Evolutionary conservation across 2,797 vertebrate genomes (phyloP).

Genomic region (Cuniculus paca): DNA sequence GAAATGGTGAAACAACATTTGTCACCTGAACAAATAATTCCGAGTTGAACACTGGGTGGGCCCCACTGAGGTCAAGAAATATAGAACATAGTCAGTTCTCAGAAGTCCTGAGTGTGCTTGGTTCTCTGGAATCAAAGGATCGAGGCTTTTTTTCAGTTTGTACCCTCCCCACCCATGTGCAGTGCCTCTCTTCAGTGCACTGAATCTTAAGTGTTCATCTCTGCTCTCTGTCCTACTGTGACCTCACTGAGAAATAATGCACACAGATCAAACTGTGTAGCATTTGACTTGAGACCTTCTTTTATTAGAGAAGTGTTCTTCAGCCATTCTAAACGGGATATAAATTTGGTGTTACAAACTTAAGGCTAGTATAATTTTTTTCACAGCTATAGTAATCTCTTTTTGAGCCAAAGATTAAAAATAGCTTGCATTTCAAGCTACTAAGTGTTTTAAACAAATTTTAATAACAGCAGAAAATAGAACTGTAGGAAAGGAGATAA

Average conservation of each 20-base stretch:
- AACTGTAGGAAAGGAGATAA: background rate
- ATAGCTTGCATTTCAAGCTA: constrained; percentile 35
- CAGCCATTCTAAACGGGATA: background rate
- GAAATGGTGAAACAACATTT: background rate
- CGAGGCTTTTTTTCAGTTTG: background rate
- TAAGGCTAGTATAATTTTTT: constrained; percentile 31
- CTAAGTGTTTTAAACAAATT: constrained; percentile 20
- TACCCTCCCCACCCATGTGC: background rate
- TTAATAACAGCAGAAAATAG: constrained; percentile 2
- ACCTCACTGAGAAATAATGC: background rate
- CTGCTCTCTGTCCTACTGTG: background rate
- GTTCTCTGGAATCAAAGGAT: background rate
- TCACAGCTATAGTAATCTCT: background rate
- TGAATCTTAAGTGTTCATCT: background rate
- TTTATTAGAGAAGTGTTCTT: background rate
- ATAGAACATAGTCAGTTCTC: background rate
- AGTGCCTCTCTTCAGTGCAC: background rate
- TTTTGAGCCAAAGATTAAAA: constrained; percentile 50
- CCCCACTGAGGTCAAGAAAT: background rate
- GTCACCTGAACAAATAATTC: background rate
- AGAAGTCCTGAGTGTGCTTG: background rate
- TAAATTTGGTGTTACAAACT: constrained; percentile 31
- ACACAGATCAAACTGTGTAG: background rate
- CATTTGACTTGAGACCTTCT: constrained; percentile 19
- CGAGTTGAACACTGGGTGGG: background rate